Base-by-base conservation (phyloP, 2,888 invertebrate genomes). In the Eudemis profundana region DNA sequence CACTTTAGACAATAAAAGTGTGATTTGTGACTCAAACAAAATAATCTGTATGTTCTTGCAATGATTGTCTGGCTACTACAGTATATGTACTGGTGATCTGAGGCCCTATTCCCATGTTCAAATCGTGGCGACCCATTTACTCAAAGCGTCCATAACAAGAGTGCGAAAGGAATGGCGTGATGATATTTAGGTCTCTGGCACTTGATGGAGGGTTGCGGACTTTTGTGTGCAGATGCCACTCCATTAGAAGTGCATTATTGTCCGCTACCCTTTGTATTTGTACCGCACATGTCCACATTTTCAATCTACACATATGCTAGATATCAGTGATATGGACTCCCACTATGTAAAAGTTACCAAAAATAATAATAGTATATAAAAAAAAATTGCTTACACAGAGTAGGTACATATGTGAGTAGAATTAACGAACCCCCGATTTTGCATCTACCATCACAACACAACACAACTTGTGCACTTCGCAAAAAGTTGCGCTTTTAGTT, bases 171-270 rank as follows among this genome's bases (percentile, higher is more conserved):
- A 8, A 33, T 8, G 33, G 33, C 33, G 10, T 8, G 8, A 33
- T 3, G 33, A 7, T 7, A 8, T 33, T 33, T 33, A 2, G 33
- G 33, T 33, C 33, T 33, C 54, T 38, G 59, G 68, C 68, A 74
- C 70, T 71, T 70, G 72, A 68, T 71, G 69, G 72, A 75, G 77
- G 77, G 62, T 63, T 54, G 66, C 68, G 67, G 71, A 68, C 77
- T 73, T 82, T 85, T 85, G 81, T 81, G 81, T 79, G 81, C 88
- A 87, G 84, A 87, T 87, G 87, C 70, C 29, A 63, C 49, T 82
- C 74, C 71, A 72, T 72, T 75, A 73, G 71, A 75, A 76, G 73
- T 74, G 76, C 74, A 69, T 74, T 74, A 63, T 75, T 74, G 74
- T 76, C 73, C 69, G 61, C 69, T 57, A 71, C 74, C 75, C 81